phyloP scores from a whole-genome alignment of 2,113 vertebrate genomes.

The Varanus salvator region DNA sequence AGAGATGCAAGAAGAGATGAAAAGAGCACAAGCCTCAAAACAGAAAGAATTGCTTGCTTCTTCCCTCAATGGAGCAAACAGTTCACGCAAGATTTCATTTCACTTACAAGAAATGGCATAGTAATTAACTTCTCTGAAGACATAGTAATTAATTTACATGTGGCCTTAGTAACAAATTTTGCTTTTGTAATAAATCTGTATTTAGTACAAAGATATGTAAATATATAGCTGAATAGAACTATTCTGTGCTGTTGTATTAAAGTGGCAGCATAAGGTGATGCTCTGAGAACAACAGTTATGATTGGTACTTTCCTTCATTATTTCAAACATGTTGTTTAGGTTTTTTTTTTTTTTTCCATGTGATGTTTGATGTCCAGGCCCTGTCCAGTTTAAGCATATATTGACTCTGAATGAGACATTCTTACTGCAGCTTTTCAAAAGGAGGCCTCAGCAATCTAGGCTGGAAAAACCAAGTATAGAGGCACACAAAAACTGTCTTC shows the following conservation, averaged over 20 bases:
- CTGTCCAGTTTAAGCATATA: background rate
- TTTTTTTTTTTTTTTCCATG: background rate
- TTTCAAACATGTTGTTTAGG: background rate
- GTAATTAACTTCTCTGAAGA: background rate
- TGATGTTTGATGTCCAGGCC: background rate
- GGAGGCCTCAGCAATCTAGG: background rate
- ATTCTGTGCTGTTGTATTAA: background rate
- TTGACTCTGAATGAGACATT: background rate
- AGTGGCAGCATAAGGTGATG: background rate
- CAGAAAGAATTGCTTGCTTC: slow-evolving; percentile 23
- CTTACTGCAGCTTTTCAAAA: background rate
- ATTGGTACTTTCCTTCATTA: background rate
- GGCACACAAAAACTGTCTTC: background rate
- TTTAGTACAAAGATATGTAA: slow-evolving; percentile 15
- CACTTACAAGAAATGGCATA: background rate
- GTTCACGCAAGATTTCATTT: slow-evolving; percentile 26
- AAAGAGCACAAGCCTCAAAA: slow-evolving; percentile 22
- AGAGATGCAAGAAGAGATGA: slow-evolving; percentile 26
- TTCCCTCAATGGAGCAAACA: slow-evolving; percentile 9
- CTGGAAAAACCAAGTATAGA: background rate
- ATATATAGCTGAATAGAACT: slow-evolving; percentile 4
- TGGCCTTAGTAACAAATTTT: slow-evolving; percentile 18
- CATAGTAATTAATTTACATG: background rate
- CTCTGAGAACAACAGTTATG: background rate
- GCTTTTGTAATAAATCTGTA: background rate